Evolutionary conservation across 2,888 invertebrate genomes (phyloP).

Genomic region (Chamaedrilus cognettii): DNA sequence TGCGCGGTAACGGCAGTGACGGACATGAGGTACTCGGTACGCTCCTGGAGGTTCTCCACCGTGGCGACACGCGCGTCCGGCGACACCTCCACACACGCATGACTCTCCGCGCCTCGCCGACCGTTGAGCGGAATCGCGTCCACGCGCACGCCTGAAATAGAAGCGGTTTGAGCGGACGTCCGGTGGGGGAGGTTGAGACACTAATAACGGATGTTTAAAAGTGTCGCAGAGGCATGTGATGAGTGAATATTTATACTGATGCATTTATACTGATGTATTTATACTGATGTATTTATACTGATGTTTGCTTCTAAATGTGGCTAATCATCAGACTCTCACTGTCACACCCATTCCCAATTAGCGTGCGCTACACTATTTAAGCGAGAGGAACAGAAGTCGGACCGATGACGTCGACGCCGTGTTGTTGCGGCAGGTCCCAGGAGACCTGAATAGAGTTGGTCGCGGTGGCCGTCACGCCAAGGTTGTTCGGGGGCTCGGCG

Average conservation of each 20-base stretch:
- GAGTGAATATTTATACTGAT: too few species aligned
- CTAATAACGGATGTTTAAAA: too few species aligned
- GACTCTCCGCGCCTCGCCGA: conserved; percentile 14
- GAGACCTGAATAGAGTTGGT: conserved; percentile 54
- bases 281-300: too few species aligned
- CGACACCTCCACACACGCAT: conserved; percentile 45
- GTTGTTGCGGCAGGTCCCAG: conserved; percentile 57
- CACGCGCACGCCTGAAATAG: conserved; percentile 49
- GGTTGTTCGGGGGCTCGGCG: conserved; percentile 52
- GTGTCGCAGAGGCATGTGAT: too few species aligned
- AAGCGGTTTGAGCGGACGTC: too few species aligned
- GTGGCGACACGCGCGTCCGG: conserved; percentile 51
- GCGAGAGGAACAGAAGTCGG: too few species aligned
- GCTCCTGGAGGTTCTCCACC: conserved; percentile 51
- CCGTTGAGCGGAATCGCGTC: conserved; percentile 53
- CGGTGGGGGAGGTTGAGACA: too few species aligned
- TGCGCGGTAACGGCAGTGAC: conserved; percentile 58
- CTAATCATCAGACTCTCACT: too few species aligned
- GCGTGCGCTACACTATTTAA: too few species aligned
- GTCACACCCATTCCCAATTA: too few species aligned
- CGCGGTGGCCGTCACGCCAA: conserved; percentile 54
- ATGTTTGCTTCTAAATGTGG: too few species aligned
- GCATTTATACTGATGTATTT: too few species aligned
- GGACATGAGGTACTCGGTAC: conserved; percentile 55
- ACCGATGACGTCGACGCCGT: conserved; percentile 57